phyloP scores from a whole-genome alignment of 2,113 vertebrate genomes.

The Albula glossodonta region DNA sequence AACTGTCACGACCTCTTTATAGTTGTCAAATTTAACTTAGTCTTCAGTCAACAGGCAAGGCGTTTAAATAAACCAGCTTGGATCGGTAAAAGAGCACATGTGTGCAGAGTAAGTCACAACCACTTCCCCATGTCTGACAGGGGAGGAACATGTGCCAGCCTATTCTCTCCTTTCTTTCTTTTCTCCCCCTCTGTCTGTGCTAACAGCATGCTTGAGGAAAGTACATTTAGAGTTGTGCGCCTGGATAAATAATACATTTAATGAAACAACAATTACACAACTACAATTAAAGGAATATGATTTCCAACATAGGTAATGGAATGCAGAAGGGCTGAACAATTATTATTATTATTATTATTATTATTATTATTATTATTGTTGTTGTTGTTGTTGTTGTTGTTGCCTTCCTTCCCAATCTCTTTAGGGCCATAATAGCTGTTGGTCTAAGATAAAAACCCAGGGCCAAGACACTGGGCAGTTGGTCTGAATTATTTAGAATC shows the following conservation, averaged over 20 bases:
- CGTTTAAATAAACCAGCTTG: slow-evolving; percentile 1
- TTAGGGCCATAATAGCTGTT: no score
- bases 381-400: background rate
- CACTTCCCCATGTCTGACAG: slow-evolving; percentile 45
- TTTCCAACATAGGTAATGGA: no score
- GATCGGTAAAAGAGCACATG: slow-evolving; percentile 33
- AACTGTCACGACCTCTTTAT: background rate
- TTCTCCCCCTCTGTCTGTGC: background rate
- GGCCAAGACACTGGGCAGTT: background rate
- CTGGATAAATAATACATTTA: no score
- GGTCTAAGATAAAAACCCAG: background rate
- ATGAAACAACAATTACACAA: no score
- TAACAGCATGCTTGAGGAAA: background rate
- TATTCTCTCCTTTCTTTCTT: slow-evolving; percentile 34
- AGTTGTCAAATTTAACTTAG: background rate
- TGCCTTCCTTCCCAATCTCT: background rate
- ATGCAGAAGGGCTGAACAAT: no score
- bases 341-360: no score
- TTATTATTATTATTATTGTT: background rate
- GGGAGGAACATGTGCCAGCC: slow-evolving; percentile 13
- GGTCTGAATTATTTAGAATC: background rate
- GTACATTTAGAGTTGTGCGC: no score
- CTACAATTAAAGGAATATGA: no score
- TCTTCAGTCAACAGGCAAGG: background rate
- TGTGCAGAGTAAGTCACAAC: slow-evolving; percentile 58